Conservation (phyloP, 2,797 vertebrate species). For the Fistularia commersonii region DNA sequence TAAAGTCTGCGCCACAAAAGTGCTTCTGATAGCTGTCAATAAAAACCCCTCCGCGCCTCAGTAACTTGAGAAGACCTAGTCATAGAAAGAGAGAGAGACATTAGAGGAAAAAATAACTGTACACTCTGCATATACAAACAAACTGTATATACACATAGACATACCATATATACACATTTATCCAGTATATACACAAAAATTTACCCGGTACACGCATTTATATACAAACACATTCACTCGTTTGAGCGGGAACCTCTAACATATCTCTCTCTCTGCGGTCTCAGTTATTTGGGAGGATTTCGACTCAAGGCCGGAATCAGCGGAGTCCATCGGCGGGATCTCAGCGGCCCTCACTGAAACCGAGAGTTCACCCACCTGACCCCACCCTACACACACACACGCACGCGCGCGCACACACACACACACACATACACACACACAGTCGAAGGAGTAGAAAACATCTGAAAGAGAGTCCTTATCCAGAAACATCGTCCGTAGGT, state of each 20-base stretch:
- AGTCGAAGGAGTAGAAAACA: constrained; percentile 47
- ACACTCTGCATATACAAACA: constrained; percentile 81
- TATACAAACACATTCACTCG: constrained; percentile 76
- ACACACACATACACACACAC: constrained; percentile 41
- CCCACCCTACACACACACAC: too few relatives aligned
- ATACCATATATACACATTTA: constrained; percentile 76
- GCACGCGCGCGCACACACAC: too few relatives aligned
- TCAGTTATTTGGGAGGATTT: constrained; percentile 38
- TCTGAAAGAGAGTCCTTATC: constrained; percentile 44
- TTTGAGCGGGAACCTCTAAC: constrained; percentile 72
- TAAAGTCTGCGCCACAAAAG: constrained; percentile 67
- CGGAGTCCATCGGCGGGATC: constrained; percentile 48
- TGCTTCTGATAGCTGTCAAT: constrained; percentile 66
- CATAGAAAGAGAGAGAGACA: constrained; percentile 72
- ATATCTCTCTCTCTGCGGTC: constrained; percentile 62
- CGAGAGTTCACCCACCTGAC: constrained; percentile 43
- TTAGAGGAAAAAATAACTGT: constrained; percentile 75
- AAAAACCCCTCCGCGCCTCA: constrained; percentile 63
- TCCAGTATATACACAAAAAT: constrained; percentile 77
- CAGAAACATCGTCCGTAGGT: constrained; percentile 51
- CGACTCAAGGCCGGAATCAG: constrained; percentile 53
- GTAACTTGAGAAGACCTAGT: constrained; percentile 63
- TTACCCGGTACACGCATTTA: constrained; percentile 68
- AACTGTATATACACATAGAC: constrained; percentile 77
- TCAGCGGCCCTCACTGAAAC: constrained; percentile 44